A percentile compares a stretch with the other conserved stretches of the same genome.
Conservation (phyloP, 2,888 invertebrate species). For the Hoplodrina blanda region DNA sequence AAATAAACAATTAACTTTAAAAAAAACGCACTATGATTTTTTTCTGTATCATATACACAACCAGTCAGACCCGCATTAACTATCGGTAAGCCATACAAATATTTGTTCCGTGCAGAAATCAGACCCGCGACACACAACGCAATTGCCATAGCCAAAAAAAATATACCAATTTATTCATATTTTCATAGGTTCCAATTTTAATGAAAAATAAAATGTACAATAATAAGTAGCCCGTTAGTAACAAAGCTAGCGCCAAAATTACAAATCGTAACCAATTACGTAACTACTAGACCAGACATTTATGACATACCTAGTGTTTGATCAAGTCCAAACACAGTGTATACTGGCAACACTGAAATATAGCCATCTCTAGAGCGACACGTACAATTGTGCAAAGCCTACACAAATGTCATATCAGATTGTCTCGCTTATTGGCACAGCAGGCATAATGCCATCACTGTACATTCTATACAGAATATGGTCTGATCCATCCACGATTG, state of each 20-base stretch:
- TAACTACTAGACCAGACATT: conserved; percentile 11
- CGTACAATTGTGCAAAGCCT: conserved; percentile 62
- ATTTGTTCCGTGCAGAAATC: no score
- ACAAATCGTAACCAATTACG: conserved; percentile 11
- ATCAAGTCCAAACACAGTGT: conserved; percentile 31
- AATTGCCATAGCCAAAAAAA: no score
- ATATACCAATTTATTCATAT: no score
- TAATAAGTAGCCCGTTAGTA: no score
- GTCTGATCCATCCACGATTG: conserved; percentile 51
- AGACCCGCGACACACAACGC: no score
- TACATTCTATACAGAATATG: conserved; percentile 39
- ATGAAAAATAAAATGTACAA: no score
- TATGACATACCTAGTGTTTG: conserved; percentile 27
- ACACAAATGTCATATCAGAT: conserved; percentile 67
- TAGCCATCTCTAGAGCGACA: conserved; percentile 38
- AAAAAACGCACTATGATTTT: no score
- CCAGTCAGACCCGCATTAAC: no score
- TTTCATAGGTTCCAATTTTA: no score
- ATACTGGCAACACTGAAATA: conserved; percentile 33
- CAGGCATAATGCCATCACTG: conserved; percentile 55
- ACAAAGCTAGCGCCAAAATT: conserved; percentile 5
- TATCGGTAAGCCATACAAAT: no score
- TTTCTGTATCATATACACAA: no score
- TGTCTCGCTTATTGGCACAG: conserved; percentile 66
- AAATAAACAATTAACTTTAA: no score